A percentile compares a stretch with the other conserved stretches of the same genome.
Evolutionary conservation across 2,113 vertebrate species (phyloP).

Genomic region (Mirza zaza): DNA sequence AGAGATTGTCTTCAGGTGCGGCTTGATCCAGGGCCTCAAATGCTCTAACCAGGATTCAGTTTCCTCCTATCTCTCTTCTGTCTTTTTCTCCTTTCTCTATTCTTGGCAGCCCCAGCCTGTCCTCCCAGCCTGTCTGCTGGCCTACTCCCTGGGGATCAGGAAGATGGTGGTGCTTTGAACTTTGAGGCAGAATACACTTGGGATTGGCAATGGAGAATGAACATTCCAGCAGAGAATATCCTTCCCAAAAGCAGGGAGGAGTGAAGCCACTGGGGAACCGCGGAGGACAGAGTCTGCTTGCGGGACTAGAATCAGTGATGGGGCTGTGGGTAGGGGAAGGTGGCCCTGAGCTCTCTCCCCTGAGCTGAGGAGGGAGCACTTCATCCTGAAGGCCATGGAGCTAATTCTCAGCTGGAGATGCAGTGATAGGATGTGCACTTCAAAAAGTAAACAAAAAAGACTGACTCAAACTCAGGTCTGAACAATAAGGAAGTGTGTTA

Average conservation of each 20-base stretch:
- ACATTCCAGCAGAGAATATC: background rate
- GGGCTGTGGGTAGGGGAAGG: rapidly evolving
- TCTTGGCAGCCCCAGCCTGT: background rate
- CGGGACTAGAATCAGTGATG: background rate
- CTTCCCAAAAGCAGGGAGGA: background rate
- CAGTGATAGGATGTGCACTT: background rate
- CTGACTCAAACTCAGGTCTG: background rate
- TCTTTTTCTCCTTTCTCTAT: background rate
- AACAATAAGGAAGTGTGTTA: background rate
- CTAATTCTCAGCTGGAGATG: background rate
- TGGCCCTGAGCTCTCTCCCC: background rate
- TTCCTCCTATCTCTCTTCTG: background rate
- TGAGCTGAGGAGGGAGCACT: background rate
- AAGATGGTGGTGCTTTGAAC: background rate
- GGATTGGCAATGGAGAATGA: background rate
- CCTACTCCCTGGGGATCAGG: background rate
- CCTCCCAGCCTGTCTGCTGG: background rate
- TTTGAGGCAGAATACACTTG: background rate
- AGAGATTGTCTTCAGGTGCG: background rate
- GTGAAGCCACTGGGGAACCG: too few relatives aligned
- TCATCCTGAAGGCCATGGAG: background rate
- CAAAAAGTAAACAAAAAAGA: background rate
- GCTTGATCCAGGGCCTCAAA: background rate
- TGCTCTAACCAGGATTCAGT: background rate
- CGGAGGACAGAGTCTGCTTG: too few relatives aligned